Evolutionary conservation across 2,113 vertebrate species (phyloP), one percentile per base, ranked within the genome.

Genomic region (Athene cunicularia): DNA sequence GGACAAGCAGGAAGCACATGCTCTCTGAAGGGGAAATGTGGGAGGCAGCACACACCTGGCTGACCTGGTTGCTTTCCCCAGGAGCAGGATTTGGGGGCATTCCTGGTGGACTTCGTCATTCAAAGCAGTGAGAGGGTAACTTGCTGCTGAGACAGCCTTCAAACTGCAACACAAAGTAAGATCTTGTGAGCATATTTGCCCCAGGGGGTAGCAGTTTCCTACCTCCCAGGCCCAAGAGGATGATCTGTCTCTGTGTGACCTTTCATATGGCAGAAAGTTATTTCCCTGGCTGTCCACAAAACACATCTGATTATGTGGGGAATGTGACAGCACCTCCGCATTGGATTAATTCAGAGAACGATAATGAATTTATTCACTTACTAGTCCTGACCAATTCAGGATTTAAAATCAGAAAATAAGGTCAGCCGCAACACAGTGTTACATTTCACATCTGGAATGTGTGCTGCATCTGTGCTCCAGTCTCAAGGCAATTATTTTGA

Each of bases 371-470:
- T 62, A 67, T 59, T 93, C 47, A 72, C 52, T 89, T 59, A 76
- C 16, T 37, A 73, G 23, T 47, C 55, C 73, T 76, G 55, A 80
- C n/a, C 41, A 87, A 2, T 79, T 85, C 66, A 73, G 58, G 8
- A 12, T 79, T 86, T 84, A 77, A 91, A 90, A 86, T 52, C 49
- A 77, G 59, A 93, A 93, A 87, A 87, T 72, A 2, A 76, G 70
- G 74, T 43, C 5, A 0, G 52, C 22, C 1, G 1, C 35, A 84
- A 70, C 16, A 37, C 52, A 60, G 18, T 37, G 37, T 84, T 80
- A 85, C 67, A 83, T 85, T 79, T 80, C 81, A 90, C 96, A 96
- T 96, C 87, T 96, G 93, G 87, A 96, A 89, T 80, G 83, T 30
- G 56, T 13, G 49, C 37, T 95, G 80, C 95, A 94, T 91, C 88